Percentiles rank a stretch among this genome's conserved stretches.
Evolutionary conservation across 2,797 vertebrate genomes (phyloP).

Genomic region (Hydrocynus forskahlii): DNA sequence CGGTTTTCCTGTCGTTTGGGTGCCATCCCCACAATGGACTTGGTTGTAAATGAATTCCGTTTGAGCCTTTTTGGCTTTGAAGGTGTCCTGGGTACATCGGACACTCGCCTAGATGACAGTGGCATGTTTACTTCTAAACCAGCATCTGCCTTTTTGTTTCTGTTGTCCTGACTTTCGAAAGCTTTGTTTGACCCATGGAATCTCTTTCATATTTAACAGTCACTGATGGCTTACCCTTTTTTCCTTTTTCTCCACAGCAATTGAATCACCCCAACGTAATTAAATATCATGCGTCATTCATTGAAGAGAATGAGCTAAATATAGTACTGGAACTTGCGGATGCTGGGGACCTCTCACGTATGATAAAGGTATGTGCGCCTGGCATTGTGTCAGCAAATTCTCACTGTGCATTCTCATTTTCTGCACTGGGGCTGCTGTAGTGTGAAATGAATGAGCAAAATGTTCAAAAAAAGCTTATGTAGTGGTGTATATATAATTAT

Average conservation of each 20-base stretch:
- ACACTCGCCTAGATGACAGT: constrained; percentile 18
- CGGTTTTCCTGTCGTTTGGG: constrained; percentile 12
- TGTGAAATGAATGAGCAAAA: neutral
- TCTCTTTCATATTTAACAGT: constrained; percentile 62
- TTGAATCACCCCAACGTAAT: constrained; percentile 98
- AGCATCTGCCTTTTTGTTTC: constrained; percentile 41
- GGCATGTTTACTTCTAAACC: constrained; percentile 29
- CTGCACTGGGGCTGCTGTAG: neutral
- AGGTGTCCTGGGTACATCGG: constrained; percentile 21
- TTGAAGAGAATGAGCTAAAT: constrained; percentile 97
- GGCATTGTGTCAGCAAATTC: constrained; percentile 39
- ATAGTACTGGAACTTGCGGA: constrained; percentile 97
- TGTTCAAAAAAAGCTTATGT: no score
- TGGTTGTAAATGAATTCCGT: constrained; percentile 10
- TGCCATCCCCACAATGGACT: neutral
- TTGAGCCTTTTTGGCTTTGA: constrained; percentile 20
- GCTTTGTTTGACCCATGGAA: constrained; percentile 47
- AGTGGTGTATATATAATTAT: no score
- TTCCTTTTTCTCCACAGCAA: constrained; percentile 80
- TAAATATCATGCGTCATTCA: constrained; percentile 98
- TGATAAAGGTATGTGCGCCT: constrained; percentile 90
- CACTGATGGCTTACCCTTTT: constrained; percentile 51
- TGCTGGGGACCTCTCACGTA: constrained; percentile 95
- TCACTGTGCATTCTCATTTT: neutral
- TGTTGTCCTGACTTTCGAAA: constrained; percentile 28